Evolutionary conservation across 2,797 vertebrate species (phyloP).

Genomic region (Mormyrus proboscirostris): DNA sequence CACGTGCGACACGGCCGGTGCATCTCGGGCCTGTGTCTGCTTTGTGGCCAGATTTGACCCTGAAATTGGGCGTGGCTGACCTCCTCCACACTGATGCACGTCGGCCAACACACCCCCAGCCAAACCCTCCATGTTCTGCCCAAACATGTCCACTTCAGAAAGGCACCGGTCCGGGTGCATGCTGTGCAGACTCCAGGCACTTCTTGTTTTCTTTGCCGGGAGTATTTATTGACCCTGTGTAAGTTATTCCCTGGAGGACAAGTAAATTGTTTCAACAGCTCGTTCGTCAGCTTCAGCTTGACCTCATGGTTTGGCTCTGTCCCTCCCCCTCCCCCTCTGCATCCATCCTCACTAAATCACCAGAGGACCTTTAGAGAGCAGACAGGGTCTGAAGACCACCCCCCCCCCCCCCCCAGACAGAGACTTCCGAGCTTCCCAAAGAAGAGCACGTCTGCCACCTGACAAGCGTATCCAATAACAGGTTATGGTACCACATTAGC

Average conservation of each 20-base stretch:
- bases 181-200: conserved; percentile 22
- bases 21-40: neutral
- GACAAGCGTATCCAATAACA: neutral
- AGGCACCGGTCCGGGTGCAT: conserved; percentile 10
- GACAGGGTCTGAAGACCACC: conserved; percentile 48
- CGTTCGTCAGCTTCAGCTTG: neutral
- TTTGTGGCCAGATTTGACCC: neutral
- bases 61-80: neutral
- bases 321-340: neutral
- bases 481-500: neutral
- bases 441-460: neutral
- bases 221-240: conserved; percentile 44
- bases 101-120: neutral
- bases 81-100: neutral
- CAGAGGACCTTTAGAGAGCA: conserved; percentile 36
- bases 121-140: neutral
- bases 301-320: neutral
- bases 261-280: conserved; percentile 23
- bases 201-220: conserved; percentile 34
- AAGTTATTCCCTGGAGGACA: conserved; percentile 23
- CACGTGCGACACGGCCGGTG: neutral
- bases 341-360: conserved; percentile 42
- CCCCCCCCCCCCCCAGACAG: neutral
- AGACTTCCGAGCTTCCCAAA: neutral
- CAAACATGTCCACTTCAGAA: neutral